Evolutionary conservation across 1,140 invertebrate genomes (phyloP), one percentile per base, ranked within the genome.

Genomic region (Drosophila pruinosa): DNA sequence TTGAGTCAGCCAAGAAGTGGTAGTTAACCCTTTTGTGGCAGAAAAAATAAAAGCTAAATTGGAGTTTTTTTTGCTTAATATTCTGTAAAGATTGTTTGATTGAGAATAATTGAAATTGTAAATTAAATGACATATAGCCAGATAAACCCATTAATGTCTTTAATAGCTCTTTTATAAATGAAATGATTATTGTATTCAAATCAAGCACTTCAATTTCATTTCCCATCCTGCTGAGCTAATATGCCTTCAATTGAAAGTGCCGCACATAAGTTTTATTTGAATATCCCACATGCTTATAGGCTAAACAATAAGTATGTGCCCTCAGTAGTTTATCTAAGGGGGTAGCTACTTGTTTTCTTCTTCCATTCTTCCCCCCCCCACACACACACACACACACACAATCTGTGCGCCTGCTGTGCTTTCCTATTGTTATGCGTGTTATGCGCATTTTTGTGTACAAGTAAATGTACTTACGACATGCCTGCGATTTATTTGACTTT

Each of bases 351-450:
- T 21, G 24, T 47, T 36, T 75, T 47, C 41, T 31, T 22, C 48
- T 34, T 68, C 3, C 7, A 2, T 26, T 22, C 28, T 53, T 15
- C n/a, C 14, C 28, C 2, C 2, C 15, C n/a, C 24, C 22, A n/a
- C 8, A 3, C 12, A n/a, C 7, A 5, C 21, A 26, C 8, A 39
- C 8, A 26, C 2, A 10, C 52, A 6, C n/a, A 21, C 19, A 21
- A 7, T 21, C 5, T 22, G 14, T 26, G 36, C 22, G 41, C 52
- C 50, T 43, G 52, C 52, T 71, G 61, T 24, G 64, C 31, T 71
- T 73, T 80, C 65, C 47, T 22, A 85, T 85, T 85, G 81, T 86
- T 86, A 80, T 85, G 81, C 80, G 61, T 70, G 64, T 52, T 75
- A 70, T 77, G 77, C 77, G 79, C 73, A 86, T 72, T 65, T 75